Evolutionary conservation across 1,140 invertebrate species (phyloP), one percentile per base, ranked within the genome.

Genomic region (Melanaphis sacchari): DNA sequence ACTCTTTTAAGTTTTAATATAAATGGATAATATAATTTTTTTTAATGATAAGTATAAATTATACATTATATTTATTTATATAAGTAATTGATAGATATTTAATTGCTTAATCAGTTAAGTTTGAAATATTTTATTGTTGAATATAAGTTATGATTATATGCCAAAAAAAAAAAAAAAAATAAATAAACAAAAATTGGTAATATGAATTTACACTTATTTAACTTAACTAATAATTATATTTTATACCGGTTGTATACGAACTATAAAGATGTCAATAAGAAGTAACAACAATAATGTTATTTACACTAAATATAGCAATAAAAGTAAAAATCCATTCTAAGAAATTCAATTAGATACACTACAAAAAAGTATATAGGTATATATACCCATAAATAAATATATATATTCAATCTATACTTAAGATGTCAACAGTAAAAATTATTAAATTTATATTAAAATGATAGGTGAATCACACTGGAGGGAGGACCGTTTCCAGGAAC

Each of bases 401-500:
- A 82, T 26, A 92, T 18, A 84, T 38, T 82, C 26, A 84, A 93
- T 26, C 46, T 46, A 52, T n/a, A 93, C 49, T 41, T 46, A 85
- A 93, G n/a, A 49, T 52, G 31, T 93, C 18, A 90, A 66, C 38
- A 66, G 43, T 54, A 84, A 31, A 54, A 40, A 52, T 84, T 36
- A 91, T n/a, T 82, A 93, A 15, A 54, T 52, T 52, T 92, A 85
- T 40, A 9, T 84, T 21, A 22, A 82, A 31, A 93, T 66, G 4
- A 90, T 66, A 43, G 54, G 6, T 66, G 15, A 93, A 93, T 94
- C 38, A 94, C 22, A 93, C 87, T 52, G 46, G 49, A 59, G 93
- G 94, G 59, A 95, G 94, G 38, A 95, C 94, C 94, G 95, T 95
- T 91, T 96, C 95, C 84, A 96, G 94, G 94, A 96, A 96, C 82